phyloP scores from a whole-genome alignment of 2,888 invertebrate genomes.

The Pinctada fucata region DNA sequence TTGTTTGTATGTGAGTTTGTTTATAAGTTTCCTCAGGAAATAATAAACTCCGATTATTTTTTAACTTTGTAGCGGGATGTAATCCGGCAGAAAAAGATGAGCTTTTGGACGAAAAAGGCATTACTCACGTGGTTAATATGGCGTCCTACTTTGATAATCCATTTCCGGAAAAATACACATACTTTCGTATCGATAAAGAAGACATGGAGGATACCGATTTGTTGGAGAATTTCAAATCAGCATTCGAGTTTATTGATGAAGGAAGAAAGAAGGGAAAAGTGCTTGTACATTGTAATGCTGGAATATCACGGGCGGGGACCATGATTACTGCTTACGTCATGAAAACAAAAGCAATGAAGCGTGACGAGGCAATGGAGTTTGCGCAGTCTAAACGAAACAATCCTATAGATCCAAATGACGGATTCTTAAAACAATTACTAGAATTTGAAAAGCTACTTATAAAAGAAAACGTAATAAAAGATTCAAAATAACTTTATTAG shows the following conservation, averaged over 20 bases:
- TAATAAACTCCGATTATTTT: neutral
- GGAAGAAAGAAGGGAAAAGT: constrained; percentile 80
- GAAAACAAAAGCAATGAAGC: constrained; percentile 78
- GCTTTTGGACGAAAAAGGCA: constrained; percentile 81
- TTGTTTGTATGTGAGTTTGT: too few species aligned
- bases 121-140: constrained; percentile 87
- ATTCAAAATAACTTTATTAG: neutral
- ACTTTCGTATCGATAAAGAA: constrained; percentile 82
- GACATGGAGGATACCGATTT: constrained; percentile 74
- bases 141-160: constrained; percentile 77
- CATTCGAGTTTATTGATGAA: constrained; percentile 82
- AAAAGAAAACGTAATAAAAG: neutral
- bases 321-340: constrained; percentile 90
- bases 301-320: constrained; percentile 89
- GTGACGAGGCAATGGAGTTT: constrained; percentile 82
- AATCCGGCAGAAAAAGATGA: constrained; percentile 79
- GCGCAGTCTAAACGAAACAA: constrained; percentile 84
- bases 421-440: constrained; percentile 86
- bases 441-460: constrained; percentile 60
- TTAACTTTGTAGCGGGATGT: constrained; percentile 10
- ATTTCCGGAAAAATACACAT: constrained; percentile 76
- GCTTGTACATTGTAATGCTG: constrained; percentile 94
- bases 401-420: constrained; percentile 87
- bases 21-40: too few species aligned
- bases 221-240: constrained; percentile 69